A percentile compares a stretch with the other conserved stretches of the same genome.
Evolutionary conservation across 2,113 vertebrate genomes (phyloP).

Genomic region (Reinhardtius hippoglossoides): DNA sequence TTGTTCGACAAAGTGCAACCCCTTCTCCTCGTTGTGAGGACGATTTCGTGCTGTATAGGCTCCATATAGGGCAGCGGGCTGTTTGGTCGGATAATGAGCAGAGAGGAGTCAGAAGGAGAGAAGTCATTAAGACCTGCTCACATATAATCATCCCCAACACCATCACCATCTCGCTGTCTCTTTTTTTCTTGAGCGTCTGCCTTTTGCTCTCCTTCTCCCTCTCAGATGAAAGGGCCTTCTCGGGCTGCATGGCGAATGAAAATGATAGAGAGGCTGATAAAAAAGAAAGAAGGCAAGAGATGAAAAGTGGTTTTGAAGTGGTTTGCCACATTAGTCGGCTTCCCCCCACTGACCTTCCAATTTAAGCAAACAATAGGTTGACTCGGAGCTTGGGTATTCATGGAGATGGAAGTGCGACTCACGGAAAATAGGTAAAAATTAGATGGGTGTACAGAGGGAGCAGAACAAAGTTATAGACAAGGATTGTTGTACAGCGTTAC

Average conservation of each 20-base stretch:
- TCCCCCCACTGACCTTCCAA: slow-evolving; percentile 66
- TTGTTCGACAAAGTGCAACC: slow-evolving; percentile 50
- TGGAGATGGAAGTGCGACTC: slow-evolving; percentile 22
- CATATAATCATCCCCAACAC: slow-evolving; percentile 73
- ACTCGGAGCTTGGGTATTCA: slow-evolving; percentile 48
- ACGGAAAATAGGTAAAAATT: slow-evolving; percentile 43
- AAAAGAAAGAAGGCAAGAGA: slow-evolving; percentile 69
- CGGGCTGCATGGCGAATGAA: slow-evolving; percentile 62
- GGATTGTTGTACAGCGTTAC: not conserved
- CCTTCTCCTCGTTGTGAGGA: slow-evolving; percentile 33
- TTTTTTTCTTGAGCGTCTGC: slow-evolving; percentile 23
- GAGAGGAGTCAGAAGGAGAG: slow-evolving; percentile 63
- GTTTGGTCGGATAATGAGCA: slow-evolving; percentile 69
- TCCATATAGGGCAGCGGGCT: slow-evolving; percentile 37
- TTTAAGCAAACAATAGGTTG: slow-evolving; percentile 76
- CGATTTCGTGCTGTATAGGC: slow-evolving; percentile 38
- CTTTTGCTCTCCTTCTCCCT: slow-evolving; percentile 32
- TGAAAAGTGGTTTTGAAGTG: slow-evolving; percentile 81
- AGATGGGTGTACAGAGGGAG: slow-evolving; percentile 24
- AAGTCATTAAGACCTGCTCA: slow-evolving; percentile 73
- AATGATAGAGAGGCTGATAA: slow-evolving; percentile 75
- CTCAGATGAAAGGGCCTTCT: slow-evolving; percentile 75
- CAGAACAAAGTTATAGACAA: not conserved
- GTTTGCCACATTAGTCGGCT: slow-evolving; percentile 70
- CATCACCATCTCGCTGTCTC: slow-evolving; percentile 52